Conservation (phyloP, 2,797 vertebrate genomes). For the Fundulus diaphanus region DNA sequence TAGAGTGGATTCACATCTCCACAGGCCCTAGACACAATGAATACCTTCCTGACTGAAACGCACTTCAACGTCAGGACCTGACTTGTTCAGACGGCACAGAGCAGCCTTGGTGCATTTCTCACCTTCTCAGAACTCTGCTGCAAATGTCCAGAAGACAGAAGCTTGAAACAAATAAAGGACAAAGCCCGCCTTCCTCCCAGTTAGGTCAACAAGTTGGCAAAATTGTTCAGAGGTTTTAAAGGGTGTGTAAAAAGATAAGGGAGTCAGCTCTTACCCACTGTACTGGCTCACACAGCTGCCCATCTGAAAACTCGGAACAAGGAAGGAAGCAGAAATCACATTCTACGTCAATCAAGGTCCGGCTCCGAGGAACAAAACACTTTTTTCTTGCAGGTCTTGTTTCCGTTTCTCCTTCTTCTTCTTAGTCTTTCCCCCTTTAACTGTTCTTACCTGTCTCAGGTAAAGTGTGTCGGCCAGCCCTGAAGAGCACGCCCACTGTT, state of each 20-base stretch:
- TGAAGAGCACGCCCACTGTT: conserved; percentile 63
- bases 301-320: conserved; percentile 78
- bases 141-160: conserved; percentile 8
- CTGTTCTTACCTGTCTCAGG: conserved; percentile 82
- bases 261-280: conserved; percentile 85
- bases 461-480: conserved; percentile 76
- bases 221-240: conserved; percentile 43
- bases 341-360: conserved; percentile 26
- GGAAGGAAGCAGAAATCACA: conserved; percentile 50
- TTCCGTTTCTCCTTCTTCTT: conserved; percentile 38
- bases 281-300: conserved; percentile 94
- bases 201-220: conserved; percentile 59
- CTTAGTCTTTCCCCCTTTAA: conserved; percentile 38
- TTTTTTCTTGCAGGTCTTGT: conserved; percentile 15
- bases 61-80: conserved; percentile 70
- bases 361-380: conserved; percentile 3
- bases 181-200: conserved; percentile 47
- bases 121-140: conserved; percentile 35
- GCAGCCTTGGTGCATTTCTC: conserved; percentile 29
- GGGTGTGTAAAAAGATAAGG: conserved; percentile 25
- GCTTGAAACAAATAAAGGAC: conserved; percentile 10
- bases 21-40: conserved; percentile 55
- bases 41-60: conserved; percentile 70
- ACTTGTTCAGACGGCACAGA: conserved; percentile 72
- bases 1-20: conserved; percentile 21